Base-by-base conservation (phyloP, 2,888 invertebrate species). In the Lasiommata megera region DNA sequence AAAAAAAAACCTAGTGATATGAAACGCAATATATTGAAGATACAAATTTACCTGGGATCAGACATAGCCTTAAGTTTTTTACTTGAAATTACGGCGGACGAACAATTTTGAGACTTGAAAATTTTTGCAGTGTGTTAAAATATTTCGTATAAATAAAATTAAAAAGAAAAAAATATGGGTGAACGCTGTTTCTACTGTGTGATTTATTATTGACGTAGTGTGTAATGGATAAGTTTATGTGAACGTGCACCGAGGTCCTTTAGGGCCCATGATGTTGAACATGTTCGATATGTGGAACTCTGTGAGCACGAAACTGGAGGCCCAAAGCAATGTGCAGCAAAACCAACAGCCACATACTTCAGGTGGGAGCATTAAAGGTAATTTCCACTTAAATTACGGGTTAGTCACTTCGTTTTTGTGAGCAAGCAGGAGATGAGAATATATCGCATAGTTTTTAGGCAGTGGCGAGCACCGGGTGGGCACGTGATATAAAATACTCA, bases 241-340 rank as follows among this genome's bases (percentile, higher is more conserved):
- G 76, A 76, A 60, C 60, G 68, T 66, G 53, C 58, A 29, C 16
- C 54, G 1, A 34, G 72, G 76, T 69, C 75, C 74, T 67, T 53
- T 54, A 64, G 61, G 80, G 76, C 77, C 77, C 76, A 87, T 71
- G 67, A 90, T 90, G 90, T 77, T 89, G 78, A 94, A 93, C 82
- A 95, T 95, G 95, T 95, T 95, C 88, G 95, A 95, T 88, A 95
- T 95, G 94, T 95, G 95, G 95, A 95, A 93, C 91, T 93, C 93
- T 80, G 95, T 95, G 79, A 93, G 92, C 88, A 93, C 94, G 70
- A 95, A 95, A 90, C 82, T 95, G 92, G 94, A 95, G 83, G 87
- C 91, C 67, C 93, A 94, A 80, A 93, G 91, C 75, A 93, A 93
- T 77, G 88, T 92, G 64, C 93, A 93, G 76, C 92, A 92, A 70